These are phyloP conservation scores for Anguilla marmorata DNA, from an alignment of 2,797 vertebrate species.

Conservation along the genomic window DNA sequence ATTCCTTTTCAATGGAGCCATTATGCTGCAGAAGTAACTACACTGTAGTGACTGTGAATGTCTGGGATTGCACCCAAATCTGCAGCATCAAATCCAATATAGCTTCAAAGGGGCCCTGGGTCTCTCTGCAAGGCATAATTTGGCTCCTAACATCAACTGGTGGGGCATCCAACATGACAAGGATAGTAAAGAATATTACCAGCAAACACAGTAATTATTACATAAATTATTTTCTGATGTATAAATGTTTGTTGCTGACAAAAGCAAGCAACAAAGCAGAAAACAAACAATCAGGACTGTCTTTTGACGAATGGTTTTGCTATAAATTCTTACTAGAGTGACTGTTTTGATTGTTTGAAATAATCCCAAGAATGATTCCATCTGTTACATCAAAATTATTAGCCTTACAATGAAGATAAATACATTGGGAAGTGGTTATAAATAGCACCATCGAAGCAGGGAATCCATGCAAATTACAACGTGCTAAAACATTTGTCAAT, in stretches of 20 bases:
- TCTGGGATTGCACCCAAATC: not conserved
- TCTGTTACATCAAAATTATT: conserved; percentile 33
- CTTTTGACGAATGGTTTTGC: not conserved
- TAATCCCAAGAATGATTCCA: conserved; percentile 23
- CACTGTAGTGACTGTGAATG: not conserved
- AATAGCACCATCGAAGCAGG: conserved; percentile 18
- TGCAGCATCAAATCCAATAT: not conserved
- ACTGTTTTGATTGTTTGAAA: conserved; percentile 2
- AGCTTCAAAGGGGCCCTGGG: not conserved
- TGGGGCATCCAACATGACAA: not conserved
- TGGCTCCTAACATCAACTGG: not conserved
- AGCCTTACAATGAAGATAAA: not conserved
- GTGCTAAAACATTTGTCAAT: conserved; percentile 18
- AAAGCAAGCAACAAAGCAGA: conserved; percentile 25
- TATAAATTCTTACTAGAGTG: not conserved
- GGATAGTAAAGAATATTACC: not conserved
- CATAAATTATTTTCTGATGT: conserved; percentile 8
- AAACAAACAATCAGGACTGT: not conserved
- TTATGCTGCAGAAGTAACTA: not conserved
- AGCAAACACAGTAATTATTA: conserved; percentile 4
- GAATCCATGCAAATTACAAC: conserved; percentile 15
- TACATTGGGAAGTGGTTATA: conserved; percentile 40
- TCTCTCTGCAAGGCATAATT: not conserved
- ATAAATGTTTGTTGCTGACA: not conserved
- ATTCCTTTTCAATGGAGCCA: not conserved